Percentiles rank a stretch among this genome's conserved stretches.
Evolutionary conservation across 2,113 vertebrate genomes (phyloP).

Genomic region (Rhineura floridana): DNA sequence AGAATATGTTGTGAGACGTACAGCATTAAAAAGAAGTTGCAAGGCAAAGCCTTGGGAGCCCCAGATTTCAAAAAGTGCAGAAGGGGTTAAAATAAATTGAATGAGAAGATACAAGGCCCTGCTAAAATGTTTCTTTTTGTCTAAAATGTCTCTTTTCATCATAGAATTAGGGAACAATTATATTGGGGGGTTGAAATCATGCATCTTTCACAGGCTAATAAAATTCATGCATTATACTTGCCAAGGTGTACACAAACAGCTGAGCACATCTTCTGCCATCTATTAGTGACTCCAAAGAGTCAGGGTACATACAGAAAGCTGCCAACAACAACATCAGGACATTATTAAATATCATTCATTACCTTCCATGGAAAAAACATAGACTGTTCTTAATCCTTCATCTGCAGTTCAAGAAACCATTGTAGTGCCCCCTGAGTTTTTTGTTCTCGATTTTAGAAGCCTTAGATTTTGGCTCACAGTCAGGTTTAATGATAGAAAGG

Average conservation of each 20-base stretch:
- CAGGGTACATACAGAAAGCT: slow-evolving; percentile 25
- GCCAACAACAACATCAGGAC: slow-evolving; percentile 41
- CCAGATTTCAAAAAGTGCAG: neutral
- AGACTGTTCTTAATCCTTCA: slow-evolving; percentile 25
- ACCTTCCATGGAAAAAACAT: slow-evolving; percentile 28
- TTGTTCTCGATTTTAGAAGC: slow-evolving; percentile 20
- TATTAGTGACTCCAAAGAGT: slow-evolving; percentile 8
- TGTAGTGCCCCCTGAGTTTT: neutral
- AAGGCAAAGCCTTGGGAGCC: neutral
- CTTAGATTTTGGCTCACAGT: slow-evolving; percentile 22
- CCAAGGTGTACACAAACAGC: slow-evolving; percentile 19
- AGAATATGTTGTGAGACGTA: neutral
- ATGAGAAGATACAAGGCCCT: neutral
- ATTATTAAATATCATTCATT: slow-evolving; percentile 46
- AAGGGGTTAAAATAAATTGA: neutral
- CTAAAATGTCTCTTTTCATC: neutral
- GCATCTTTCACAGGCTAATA: neutral
- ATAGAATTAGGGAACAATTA: slow-evolving; percentile 6
- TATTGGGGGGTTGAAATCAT: neutral
- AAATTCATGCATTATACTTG: neutral
- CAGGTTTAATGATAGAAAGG: neutral
- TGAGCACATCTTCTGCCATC: slow-evolving; percentile 19
- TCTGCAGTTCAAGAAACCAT: slow-evolving; percentile 26
- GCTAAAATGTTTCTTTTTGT: neutral
- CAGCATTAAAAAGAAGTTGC: neutral